A percentile compares a stretch with the other conserved stretches of the same genome.
Conservation (phyloP, 1,140 invertebrate species). For the Lasaia peninsularis region DNA sequence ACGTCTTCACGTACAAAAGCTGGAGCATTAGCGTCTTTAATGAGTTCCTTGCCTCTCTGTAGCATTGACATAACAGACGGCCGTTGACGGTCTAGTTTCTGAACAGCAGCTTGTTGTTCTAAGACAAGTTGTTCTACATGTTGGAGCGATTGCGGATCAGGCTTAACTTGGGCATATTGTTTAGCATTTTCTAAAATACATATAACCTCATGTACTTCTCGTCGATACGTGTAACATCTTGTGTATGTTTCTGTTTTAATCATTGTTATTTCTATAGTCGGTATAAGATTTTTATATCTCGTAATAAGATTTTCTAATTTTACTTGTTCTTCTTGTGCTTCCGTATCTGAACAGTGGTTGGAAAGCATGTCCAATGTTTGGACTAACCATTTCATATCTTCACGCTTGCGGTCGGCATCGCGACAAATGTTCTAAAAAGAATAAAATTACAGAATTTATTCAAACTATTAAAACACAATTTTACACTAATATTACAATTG, state of each 20-base stretch:
- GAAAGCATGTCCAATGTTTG: conserved; percentile 92
- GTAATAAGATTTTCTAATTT: conserved; percentile 89
- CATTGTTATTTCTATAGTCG: conserved; percentile 94
- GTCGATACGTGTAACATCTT: conserved; percentile 93
- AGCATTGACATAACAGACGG: conserved; percentile 93
- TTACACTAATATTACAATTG: neutral
- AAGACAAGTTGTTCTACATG: conserved; percentile 85
- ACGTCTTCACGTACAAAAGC: conserved; percentile 91
- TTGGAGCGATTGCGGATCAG: conserved; percentile 84
- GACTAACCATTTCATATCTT: conserved; percentile 96
- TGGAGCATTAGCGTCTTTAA: conserved; percentile 90
- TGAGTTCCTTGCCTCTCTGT: conserved; percentile 92
- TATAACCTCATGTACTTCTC: conserved; percentile 91
- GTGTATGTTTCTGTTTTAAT: conserved; percentile 94
- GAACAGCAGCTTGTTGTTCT: conserved; percentile 88
- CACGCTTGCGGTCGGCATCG: conserved; percentile 91
- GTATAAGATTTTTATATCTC: conserved; percentile 93
- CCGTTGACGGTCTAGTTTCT: conserved; percentile 90
- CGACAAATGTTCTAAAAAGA: conserved; percentile 87
- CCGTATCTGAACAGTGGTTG: conserved; percentile 87
- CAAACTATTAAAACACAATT: neutral
- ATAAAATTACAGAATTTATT: neutral
- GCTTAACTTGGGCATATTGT: conserved; percentile 82
- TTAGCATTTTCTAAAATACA: conserved; percentile 85
- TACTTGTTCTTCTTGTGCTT: conserved; percentile 87